These are phyloP conservation scores for Hippolais icterina DNA, from an alignment of 2,113 vertebrate genomes.

Conservation along the genomic window DNA sequence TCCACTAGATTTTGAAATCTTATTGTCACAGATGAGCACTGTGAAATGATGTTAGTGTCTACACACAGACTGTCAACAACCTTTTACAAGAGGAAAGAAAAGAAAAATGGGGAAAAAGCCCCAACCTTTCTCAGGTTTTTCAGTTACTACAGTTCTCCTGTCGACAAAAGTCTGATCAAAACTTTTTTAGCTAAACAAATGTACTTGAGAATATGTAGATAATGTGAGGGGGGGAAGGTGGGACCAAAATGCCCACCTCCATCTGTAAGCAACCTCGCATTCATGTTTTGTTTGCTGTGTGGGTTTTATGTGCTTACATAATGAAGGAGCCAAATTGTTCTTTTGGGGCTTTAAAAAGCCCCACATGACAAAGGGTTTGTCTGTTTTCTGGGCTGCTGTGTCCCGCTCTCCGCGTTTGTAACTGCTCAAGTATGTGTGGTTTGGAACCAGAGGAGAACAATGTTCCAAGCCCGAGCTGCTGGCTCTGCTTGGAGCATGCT, in stretches of 20 bases:
- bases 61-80: not conserved
- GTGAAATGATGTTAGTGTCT: not conserved
- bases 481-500: constrained; percentile 28
- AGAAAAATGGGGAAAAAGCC: not conserved
- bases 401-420: constrained; percentile 62
- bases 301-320: not conserved
- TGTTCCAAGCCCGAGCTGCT: constrained; percentile 66
- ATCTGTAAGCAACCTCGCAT: not conserved
- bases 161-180: not conserved
- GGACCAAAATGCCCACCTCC: not conserved
- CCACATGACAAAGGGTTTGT: constrained; percentile 26
- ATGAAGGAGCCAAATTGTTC: not conserved
- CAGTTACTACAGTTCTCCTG: not conserved
- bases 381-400: constrained; percentile 11
- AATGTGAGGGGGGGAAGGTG: not conserved
- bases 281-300: not conserved
- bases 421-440: constrained; percentile 75
- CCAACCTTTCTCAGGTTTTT: not conserved
- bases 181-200: not conserved
- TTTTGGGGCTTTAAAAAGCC: not conserved
- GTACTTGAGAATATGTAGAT: not conserved
- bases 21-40: rapidly evolving
- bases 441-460: constrained; percentile 61
- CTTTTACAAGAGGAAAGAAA: not conserved
- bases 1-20: not conserved